A percentile compares a stretch with the other conserved stretches of the same genome.
phyloP scores from a whole-genome alignment of 2,113 vertebrate genomes.

The Craseonycteris thonglongyai region DNA sequence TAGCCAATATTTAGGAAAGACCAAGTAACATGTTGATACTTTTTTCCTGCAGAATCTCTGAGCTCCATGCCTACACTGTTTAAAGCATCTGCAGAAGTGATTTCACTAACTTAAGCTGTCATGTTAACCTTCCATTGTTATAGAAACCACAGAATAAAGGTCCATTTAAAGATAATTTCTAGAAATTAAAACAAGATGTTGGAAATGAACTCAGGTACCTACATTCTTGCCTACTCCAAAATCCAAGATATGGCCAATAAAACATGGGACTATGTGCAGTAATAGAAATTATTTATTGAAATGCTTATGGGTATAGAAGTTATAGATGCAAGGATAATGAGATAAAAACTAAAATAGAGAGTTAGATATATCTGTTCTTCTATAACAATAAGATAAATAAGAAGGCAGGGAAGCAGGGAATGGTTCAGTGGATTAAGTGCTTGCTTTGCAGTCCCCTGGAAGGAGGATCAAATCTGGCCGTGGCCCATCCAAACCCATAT shows the following conservation, averaged over 20 bases:
- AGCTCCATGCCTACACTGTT: not conserved
- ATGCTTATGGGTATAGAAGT: not conserved
- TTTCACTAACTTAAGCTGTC: not conserved
- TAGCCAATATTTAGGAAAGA: not conserved
- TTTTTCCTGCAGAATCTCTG: not conserved
- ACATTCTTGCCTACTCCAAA: not conserved
- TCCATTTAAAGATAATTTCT: not conserved
- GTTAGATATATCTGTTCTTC: not conserved
- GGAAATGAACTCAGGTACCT: not conserved
- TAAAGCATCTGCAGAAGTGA: not conserved
- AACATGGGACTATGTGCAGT: not conserved
- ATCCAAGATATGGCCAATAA: not conserved
- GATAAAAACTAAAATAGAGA: not conserved
- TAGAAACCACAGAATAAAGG: not conserved
- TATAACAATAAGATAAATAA: not conserved
- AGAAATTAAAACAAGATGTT: not conserved
- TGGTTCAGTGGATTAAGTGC: no score
- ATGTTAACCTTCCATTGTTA: not conserved
- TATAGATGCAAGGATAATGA: not conserved
- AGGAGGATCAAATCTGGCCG: no score
- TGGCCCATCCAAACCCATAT: no score
- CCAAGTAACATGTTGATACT: not conserved
- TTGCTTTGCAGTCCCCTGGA: no score
- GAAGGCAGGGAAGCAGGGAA: no score
- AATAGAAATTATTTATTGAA: not conserved